These are phyloP conservation scores for Poecile montanus DNA, from an alignment of 2,797 vertebrate species.

Conservation along the genomic window DNA sequence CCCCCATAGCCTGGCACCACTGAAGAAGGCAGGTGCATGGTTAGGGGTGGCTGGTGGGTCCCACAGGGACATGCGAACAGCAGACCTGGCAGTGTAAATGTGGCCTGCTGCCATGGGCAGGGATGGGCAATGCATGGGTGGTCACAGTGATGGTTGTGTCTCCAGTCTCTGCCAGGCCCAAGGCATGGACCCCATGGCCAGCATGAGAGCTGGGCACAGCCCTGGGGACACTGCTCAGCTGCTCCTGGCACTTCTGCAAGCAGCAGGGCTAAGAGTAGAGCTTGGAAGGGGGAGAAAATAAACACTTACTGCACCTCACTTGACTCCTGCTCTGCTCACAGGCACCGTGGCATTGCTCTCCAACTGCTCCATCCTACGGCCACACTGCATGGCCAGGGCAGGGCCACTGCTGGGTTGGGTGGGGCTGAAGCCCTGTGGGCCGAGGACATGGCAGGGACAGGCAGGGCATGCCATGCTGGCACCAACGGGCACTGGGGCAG, in stretches of 20 bases:
- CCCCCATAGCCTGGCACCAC: constrained; percentile 17
- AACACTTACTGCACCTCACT: background rate
- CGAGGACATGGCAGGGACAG: background rate
- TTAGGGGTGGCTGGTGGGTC: background rate
- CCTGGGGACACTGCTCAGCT: fast-evolving
- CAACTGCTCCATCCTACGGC: fast-evolving
- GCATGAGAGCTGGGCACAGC: background rate
- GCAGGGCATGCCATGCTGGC: background rate
- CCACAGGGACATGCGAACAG: fast-evolving
- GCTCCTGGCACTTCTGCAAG: background rate
- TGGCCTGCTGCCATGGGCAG: background rate
- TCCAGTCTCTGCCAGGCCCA: background rate
- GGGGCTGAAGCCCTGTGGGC: background rate
- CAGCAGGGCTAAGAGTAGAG: background rate
- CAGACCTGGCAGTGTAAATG: constrained; percentile 9
- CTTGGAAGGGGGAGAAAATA: background rate
- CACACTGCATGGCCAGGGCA: background rate
- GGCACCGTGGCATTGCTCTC: background rate
- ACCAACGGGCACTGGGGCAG: background rate
- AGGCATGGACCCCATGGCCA: background rate
- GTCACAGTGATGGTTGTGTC: background rate
- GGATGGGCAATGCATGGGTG: background rate
- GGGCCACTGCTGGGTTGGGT: background rate
- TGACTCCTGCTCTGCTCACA: background rate
- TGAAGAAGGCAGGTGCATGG: background rate